Percentiles rank a stretch among this genome's conserved stretches.
These are phyloP conservation scores for Popillia japonica DNA, from an alignment of 1,140 invertebrate genomes.

Conservation along the genomic window DNA sequence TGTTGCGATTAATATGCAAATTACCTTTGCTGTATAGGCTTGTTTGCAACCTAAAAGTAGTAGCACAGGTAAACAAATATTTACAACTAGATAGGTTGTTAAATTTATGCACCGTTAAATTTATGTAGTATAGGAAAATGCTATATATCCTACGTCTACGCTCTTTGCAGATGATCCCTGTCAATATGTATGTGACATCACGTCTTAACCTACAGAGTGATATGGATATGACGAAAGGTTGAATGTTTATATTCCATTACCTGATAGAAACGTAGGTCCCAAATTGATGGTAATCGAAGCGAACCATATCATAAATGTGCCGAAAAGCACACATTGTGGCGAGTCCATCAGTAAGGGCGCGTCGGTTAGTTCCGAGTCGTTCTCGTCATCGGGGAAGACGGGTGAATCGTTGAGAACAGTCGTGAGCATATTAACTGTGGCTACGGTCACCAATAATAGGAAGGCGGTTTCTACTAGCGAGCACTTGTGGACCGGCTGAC, in stretches of 20 bases:
- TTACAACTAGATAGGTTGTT: no score
- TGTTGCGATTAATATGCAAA: no score
- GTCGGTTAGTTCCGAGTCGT: slow-evolving; percentile 71
- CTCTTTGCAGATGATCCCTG: background rate
- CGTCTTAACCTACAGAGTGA: background rate
- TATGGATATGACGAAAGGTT: background rate
- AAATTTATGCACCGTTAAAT: no score
- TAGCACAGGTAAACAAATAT: no score
- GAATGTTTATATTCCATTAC: slow-evolving; percentile 43
- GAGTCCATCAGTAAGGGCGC: slow-evolving; percentile 58
- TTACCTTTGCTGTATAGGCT: no score
- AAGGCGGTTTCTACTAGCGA: slow-evolving; percentile 91
- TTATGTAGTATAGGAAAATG: background rate
- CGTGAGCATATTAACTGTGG: slow-evolving; percentile 90
- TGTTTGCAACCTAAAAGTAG: no score
- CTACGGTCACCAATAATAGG: slow-evolving; percentile 85
- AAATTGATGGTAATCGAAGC: slow-evolving; percentile 89
- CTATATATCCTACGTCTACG: background rate
- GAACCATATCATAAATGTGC: slow-evolving; percentile 94
- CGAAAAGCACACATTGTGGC: slow-evolving; percentile 86
- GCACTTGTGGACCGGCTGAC: slow-evolving; percentile 85
- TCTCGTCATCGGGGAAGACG: slow-evolving; percentile 82
- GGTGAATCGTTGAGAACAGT: slow-evolving; percentile 90
- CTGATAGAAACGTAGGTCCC: slow-evolving; percentile 86
- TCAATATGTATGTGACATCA: background rate